Percentiles rank a stretch among this genome's conserved stretches.
Evolutionary conservation across 2,888 invertebrate genomes (phyloP).

Genomic region (Ormyrus labotus): DNA sequence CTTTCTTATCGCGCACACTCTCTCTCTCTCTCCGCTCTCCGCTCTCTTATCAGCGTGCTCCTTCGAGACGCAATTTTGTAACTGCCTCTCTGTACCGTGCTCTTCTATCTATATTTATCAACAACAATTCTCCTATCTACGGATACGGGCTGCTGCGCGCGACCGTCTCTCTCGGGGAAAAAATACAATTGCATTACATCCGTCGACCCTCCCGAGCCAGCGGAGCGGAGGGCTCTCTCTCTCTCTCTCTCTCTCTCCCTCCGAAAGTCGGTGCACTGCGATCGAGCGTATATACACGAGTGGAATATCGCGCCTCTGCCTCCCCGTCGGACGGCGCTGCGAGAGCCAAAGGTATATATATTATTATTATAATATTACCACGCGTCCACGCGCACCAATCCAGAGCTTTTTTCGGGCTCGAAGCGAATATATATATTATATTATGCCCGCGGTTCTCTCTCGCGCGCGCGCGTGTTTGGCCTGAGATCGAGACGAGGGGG

Average conservation of each 20-base stretch:
- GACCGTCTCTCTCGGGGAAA: background rate
- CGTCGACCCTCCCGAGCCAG: background rate
- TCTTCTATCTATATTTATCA: no score
- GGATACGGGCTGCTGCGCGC: no score
- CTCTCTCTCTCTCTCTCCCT: no score
- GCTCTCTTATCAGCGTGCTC: background rate
- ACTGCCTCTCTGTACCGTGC: background rate
- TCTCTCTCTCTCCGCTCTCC: slow-evolving; percentile 33
- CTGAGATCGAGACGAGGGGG: background rate
- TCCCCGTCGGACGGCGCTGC: slow-evolving; percentile 5
- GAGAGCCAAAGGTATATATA: background rate
- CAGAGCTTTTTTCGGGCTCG: no score
- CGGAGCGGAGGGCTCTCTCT: no score
- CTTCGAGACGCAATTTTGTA: background rate
- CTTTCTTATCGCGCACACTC: slow-evolving; percentile 5
- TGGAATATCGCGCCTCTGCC: background rate
- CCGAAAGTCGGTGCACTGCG: no score
- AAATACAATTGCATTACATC: background rate
- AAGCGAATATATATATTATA: no score
- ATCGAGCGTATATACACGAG: background rate
- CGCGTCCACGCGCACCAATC: no score
- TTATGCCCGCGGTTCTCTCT: no score
- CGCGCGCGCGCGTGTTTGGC: background rate
- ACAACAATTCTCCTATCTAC: background rate
- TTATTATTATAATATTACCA: no score